Evolutionary conservation across 2,797 vertebrate species (phyloP).

Genomic region (Phoxinus dragarum): DNA sequence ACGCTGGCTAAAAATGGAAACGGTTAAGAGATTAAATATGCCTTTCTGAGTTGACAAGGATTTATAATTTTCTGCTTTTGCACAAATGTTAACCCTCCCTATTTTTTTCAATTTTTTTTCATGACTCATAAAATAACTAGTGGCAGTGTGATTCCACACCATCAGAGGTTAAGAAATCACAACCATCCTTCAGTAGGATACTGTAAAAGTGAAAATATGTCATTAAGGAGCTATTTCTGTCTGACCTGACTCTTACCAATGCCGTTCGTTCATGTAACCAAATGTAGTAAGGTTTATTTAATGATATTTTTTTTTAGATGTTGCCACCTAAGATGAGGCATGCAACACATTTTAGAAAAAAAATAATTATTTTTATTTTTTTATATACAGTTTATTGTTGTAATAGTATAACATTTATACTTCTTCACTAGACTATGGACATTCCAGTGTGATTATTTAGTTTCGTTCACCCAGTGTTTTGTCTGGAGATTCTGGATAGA

Average conservation of each 20-base stretch:
- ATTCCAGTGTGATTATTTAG: not conserved
- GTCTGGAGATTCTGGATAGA: not conserved
- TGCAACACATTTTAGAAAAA: not conserved
- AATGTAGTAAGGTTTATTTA: not conserved
- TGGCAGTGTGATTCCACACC: not conserved
- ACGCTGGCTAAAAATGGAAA: conserved; percentile 42
- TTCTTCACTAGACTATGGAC: not conserved
- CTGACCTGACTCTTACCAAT: not conserved
- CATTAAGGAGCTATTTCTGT: not conserved
- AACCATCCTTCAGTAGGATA: not conserved
- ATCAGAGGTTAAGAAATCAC: not conserved
- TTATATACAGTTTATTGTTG: not conserved
- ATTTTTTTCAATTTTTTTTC: not conserved
- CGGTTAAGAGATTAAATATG: conserved; percentile 40
- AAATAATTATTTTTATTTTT: not conserved
- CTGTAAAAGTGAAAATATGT: not conserved
- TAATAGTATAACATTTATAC: not conserved
- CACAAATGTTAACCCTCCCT: not conserved
- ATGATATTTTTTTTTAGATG: not conserved
- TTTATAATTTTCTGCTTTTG: conserved; percentile 41
- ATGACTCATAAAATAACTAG: not conserved
- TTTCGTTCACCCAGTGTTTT: not conserved
- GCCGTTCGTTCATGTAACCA: not conserved
- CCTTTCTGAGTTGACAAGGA: conserved; percentile 32
- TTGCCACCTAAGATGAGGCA: not conserved